Base-by-base conservation (phyloP, 1,140 invertebrate genomes). In the Heliconius himera region DNA sequence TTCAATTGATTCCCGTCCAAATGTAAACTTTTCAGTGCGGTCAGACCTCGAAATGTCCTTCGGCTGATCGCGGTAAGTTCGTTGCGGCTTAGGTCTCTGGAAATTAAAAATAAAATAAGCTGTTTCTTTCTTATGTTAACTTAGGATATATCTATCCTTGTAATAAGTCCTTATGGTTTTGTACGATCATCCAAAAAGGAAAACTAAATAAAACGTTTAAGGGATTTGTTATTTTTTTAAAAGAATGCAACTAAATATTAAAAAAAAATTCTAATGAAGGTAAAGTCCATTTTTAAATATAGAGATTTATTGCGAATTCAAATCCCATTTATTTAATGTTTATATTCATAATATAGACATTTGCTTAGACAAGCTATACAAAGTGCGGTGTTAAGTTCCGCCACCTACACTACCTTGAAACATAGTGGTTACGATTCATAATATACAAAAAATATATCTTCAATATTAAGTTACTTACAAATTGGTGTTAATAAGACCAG, bases 51-150 rank as follows among this genome's bases (percentile, higher is more conserved):
- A 70, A 99, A 96, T 13, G 98, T 98, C 81, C 98, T 97, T 70
- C 97, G 96, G n/a, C 97, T 97, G 82, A 99, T 96, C 54, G 97
- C 97, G 22, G 97, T 96, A 85, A 99, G 96, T 88, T 97, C 96
- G 95, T 99, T 99, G 90, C 98, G 97, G 90, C 98, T 99, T 46
- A 99, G 95, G 93, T 99, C 99, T 91, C 99, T 99, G 96, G 29
- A 97, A 92, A 80, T 74, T 66, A 66, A 66, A 66, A 66, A 66
- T 18, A 66, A n/a, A 22, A 66, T 66, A 4, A 66, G 22, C 60
- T 66, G 9, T 66, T 26, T 66, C 22, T 29, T 29, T 66, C 11
- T 66, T 13, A 66, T 26, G 9, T 66, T 26, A 66, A 66, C 22
- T 26, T 13, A 16, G 26, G 3, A 66, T 66, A 66, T 66, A 16